Percentiles rank a stretch among this genome's conserved stretches.
Conservation (phyloP, 2,797 vertebrate genomes). For the Nyctibius grandis region DNA sequence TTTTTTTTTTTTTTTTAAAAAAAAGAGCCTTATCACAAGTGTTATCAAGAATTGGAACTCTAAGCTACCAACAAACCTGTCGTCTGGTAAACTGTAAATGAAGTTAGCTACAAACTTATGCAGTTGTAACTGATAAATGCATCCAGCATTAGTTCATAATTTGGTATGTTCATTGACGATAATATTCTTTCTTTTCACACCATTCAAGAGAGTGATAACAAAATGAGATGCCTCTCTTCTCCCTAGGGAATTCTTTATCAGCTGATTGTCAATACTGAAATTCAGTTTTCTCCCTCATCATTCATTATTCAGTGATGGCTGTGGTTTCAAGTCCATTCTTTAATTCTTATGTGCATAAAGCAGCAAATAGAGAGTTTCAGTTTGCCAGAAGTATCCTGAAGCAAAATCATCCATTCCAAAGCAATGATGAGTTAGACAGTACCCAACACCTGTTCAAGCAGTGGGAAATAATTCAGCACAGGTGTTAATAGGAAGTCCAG, state of each 20-base stretch:
- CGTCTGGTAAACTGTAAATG: not conserved
- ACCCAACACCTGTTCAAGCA: conserved; percentile 9
- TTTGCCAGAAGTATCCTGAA: not conserved
- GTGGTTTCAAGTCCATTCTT: not conserved
- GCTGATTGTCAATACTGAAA: not conserved
- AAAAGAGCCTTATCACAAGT: not conserved
- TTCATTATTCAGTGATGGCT: not conserved
- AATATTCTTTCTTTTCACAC: not conserved
- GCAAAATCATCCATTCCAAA: not conserved
- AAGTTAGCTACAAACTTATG: not conserved
- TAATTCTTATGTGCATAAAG: not conserved
- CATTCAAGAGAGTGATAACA: not conserved
- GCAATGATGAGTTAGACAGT: not conserved
- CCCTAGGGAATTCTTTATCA: not conserved
- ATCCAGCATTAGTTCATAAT: not conserved
- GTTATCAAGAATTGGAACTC: not conserved
- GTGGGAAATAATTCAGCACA: conserved; percentile 22
- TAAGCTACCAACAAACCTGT: not conserved
- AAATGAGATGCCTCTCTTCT: not conserved
- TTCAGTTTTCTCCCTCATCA: not conserved
- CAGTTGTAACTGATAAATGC: not conserved
- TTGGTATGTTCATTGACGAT: not conserved
- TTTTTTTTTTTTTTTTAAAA: not conserved
- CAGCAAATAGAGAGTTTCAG: not conserved
- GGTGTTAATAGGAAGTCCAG: conserved; percentile 1